Percentiles rank a stretch among this genome's conserved stretches.
phyloP scores from a whole-genome alignment of 2,113 vertebrate genomes.

The Charina bottae region DNA sequence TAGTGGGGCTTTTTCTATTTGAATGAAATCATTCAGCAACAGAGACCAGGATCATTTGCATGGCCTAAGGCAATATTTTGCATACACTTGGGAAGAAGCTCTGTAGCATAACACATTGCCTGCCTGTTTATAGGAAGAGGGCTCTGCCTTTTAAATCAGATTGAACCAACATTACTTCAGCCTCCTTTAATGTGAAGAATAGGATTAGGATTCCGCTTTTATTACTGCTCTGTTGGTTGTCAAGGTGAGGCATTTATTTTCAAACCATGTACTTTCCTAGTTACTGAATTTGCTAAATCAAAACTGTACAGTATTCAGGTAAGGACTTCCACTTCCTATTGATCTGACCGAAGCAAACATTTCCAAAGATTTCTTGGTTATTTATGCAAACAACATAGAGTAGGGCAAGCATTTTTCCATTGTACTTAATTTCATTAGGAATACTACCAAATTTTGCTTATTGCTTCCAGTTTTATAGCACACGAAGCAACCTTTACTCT shows the following conservation, averaged over 20 bases:
- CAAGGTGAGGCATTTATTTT: constrained; percentile 48
- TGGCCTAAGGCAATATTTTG: constrained; percentile 35
- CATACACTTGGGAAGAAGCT: not conserved
- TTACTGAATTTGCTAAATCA: constrained; percentile 43
- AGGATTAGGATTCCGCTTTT: constrained; percentile 34
- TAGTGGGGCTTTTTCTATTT: constrained; percentile 62
- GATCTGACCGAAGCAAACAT: constrained; percentile 17
- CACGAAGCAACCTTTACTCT: constrained; percentile 53
- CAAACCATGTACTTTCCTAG: constrained; percentile 50
- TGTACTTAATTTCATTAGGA: constrained; percentile 37
- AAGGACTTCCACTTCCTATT: constrained; percentile 43
- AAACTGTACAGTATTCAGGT: constrained; percentile 33
- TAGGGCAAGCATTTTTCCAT: constrained; percentile 30
- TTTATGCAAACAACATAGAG: constrained; percentile 22
- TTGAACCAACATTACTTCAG: not conserved
- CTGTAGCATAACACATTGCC: not conserved
- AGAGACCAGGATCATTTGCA: constrained; percentile 53
- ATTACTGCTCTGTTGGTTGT: constrained; percentile 36
- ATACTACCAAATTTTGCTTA: constrained; percentile 26
- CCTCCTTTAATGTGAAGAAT: constrained; percentile 16
- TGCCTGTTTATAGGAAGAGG: not conserved
- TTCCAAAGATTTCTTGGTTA: constrained; percentile 45
- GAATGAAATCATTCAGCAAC: constrained; percentile 29
- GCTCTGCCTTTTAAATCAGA: not conserved
- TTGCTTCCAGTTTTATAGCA: constrained; percentile 12